Percentiles rank a stretch among this genome's conserved stretches.
Conservation (phyloP, 2,797 vertebrate species). For the Antrozous pallidus region DNA sequence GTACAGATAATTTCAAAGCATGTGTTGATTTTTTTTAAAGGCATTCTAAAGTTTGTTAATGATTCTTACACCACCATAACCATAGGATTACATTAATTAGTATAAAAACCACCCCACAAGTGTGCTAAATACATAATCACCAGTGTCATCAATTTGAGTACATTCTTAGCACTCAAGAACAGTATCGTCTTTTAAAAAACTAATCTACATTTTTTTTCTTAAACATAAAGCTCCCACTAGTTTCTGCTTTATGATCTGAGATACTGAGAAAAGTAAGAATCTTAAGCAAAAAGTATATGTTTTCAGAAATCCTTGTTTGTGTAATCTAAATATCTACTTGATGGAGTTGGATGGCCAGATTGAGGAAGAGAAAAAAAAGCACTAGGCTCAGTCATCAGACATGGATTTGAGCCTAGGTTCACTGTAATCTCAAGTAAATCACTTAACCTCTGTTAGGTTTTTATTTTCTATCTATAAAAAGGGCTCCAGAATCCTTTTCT, state of each 20-base stretch:
- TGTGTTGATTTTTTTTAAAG: background rate
- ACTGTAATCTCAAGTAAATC: background rate
- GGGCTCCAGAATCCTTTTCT: background rate
- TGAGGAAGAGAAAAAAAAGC: background rate
- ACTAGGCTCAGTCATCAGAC: background rate
- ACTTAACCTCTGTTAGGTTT: background rate
- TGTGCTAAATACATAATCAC: background rate
- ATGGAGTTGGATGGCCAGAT: background rate
- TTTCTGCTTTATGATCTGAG: slow-evolving; percentile 5
- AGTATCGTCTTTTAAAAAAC: background rate
- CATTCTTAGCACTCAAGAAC: background rate
- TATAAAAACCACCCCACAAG: background rate
- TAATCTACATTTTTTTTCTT: background rate
- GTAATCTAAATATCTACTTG: background rate
- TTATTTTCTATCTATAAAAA: background rate
- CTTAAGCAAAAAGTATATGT: background rate
- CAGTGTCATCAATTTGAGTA: background rate
- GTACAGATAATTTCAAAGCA: slow-evolving; percentile 12
- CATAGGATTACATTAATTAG: background rate
- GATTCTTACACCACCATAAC: background rate
- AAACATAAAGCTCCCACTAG: background rate
- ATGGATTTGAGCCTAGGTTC: background rate
- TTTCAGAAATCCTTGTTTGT: slow-evolving; percentile 25
- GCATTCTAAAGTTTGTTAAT: background rate
- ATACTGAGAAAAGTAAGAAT: slow-evolving; percentile 12